Base-by-base conservation (phyloP, 2,888 invertebrate species). In the Noctua janthina region DNA sequence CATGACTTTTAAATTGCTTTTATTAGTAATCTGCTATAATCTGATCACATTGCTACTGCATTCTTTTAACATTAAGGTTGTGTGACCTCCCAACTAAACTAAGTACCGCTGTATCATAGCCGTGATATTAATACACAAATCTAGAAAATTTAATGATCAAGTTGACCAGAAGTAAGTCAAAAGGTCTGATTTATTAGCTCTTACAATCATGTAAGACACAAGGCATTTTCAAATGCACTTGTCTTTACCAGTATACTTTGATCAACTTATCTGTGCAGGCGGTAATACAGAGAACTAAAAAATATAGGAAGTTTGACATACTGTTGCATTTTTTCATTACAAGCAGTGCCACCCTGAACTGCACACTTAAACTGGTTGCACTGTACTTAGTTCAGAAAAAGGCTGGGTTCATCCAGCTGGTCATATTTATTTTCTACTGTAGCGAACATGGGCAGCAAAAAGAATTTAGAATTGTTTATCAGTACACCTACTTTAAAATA, bases 1-100 rank as follows among this genome's bases (percentile, higher is more conserved):
- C 23, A 67, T 54, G 13, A 51, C 10, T 54, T 35, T 43, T 2
- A 39, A 35, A 62, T 6, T 51, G 35, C n/a, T 72, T 46, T 17
- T 20, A 71, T n/a, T 74, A 73, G n/a, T 51, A 62, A 73, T 64
- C 62, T 81, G 35, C 62, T 73, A 51, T 5, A 20, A 35, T 54
- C 6, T 11, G 51, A 46, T 81, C 15, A 51, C n/a, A 64, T 73
- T 72, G 35, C 35, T 81, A 51, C 56, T 70, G 35, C 49, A 70
- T n/a, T 23, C 7, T 43, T 7, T 43, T 17, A 79, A 20, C 8
- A 13, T 15, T 43, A 20, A 35, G 54, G 17, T 81, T 20, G 20
- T 82, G 6, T 56, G 17, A 49, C 54, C 54, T 66, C 39, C 17
- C 10, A 17, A 49, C 39, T 39, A 29, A 17, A 70, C 13, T 20